Evolutionary conservation across 1,140 invertebrate species (phyloP).

Genomic region (Limonius californicus): DNA sequence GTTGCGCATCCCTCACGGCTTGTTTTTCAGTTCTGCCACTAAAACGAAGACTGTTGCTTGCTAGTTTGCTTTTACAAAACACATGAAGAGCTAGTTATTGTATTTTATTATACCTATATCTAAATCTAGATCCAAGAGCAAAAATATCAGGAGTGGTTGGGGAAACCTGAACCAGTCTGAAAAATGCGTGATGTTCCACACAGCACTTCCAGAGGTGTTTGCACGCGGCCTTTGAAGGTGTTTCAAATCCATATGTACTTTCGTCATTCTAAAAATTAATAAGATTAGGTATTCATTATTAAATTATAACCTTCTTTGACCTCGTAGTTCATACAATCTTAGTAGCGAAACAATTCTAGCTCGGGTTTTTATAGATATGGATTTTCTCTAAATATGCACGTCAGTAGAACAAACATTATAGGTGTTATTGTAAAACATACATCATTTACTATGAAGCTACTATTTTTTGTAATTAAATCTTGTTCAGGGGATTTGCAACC

Average conservation of each 20-base stretch:
- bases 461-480: too few species aligned
- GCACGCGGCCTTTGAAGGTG: conserved; percentile 90
- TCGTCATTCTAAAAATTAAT: conserved; percentile 75
- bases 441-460: too few species aligned
- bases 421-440: too few species aligned
- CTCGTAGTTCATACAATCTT: too few species aligned
- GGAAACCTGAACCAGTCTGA: conserved; percentile 79
- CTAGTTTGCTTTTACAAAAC: too few species aligned
- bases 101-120: conserved; percentile 63
- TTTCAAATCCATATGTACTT: conserved; percentile 92
- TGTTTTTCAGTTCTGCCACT: conserved; percentile 67
- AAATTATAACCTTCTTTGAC: not conserved
- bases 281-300: not conserved
- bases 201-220: conserved; percentile 99
- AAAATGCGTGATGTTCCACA: conserved; percentile 97
- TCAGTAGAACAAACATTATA: too few species aligned
- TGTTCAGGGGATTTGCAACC: too few species aligned
- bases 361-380: too few species aligned
- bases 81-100: too few species aligned
- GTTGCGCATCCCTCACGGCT: conserved; percentile 56
- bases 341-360: too few species aligned
- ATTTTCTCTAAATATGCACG: too few species aligned
- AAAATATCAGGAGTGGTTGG: conserved; percentile 67
- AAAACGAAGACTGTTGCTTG: conserved; percentile 25
- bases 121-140: conserved; percentile 66